These are phyloP conservation scores for Burhinus bistriatus DNA, from an alignment of 2,113 vertebrate species.

Conservation along the genomic window DNA sequence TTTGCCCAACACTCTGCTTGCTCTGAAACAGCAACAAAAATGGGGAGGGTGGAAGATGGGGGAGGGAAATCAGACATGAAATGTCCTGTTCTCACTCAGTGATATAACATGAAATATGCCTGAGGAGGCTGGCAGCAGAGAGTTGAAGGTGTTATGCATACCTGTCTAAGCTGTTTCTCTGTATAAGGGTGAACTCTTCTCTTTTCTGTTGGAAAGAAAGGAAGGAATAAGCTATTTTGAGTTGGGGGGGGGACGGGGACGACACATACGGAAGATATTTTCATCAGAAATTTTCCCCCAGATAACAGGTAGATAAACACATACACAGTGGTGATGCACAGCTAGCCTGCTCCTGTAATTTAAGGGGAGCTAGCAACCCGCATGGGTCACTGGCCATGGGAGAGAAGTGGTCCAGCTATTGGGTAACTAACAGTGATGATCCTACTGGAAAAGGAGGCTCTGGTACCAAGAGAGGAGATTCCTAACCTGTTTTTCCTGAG, in stretches of 20 bases:
- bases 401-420: neutral
- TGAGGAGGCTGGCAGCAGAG: neutral
- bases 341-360: neutral
- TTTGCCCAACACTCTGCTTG: conserved; percentile 38
- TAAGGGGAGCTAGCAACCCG: neutral
- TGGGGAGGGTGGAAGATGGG: neutral
- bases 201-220: conserved; percentile 64
- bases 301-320: too few relatives aligned
- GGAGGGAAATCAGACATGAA: conserved; percentile 38
- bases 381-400: rapidly evolving
- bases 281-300: neutral
- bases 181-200: conserved; percentile 73
- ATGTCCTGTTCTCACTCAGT: conserved; percentile 10
- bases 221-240: neutral
- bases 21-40: conserved; percentile 58
- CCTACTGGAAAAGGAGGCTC: neutral
- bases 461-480: neutral
- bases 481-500: conserved; percentile 56
- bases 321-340: neutral
- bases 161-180: conserved; percentile 61
- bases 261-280: neutral
- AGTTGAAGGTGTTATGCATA: conserved; percentile 46
- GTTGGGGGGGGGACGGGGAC: neutral
- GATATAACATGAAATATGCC: conserved; percentile 11
- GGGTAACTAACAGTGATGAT: neutral